Evolutionary conservation across 2,113 vertebrate species (phyloP), one percentile per base, ranked within the genome.

Genomic region (Thunnus maccoyii): DNA sequence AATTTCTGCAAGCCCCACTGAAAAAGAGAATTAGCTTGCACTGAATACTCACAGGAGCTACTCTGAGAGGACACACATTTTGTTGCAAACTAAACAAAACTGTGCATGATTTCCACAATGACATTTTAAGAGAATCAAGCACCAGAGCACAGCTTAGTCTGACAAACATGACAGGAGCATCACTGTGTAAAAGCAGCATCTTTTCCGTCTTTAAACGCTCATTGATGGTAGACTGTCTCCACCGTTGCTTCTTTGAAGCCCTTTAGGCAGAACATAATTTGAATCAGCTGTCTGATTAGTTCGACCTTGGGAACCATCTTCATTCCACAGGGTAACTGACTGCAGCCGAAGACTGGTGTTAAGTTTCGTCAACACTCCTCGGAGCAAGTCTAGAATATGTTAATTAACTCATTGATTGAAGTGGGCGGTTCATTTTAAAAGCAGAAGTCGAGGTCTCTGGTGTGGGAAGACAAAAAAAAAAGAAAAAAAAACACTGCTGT

Each of bases 371-470:
- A 93, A 90, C 88, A 84, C 82, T 87, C 86, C 89, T 90, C 22
- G 16, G 78, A 89, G 89, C 88, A 22, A 87, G 78, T 84, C 82
- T 78, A 80, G 86, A 88, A 90, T 91, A 91, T 93, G 92, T 86
- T 93, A 93, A 93, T 93, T 88, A 90, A 89, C 82, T 86, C 87
- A 91, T 93, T 93, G 91, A 92, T 93, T 91, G 90, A 92, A 88
- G 91, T 93, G 89, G 91, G 87, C 61, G 90, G 90, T 92, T 93
- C 78, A 76, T 92, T 93, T 91, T 87, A 91, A 93, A 90, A 90
- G 90, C 91, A 90, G 83, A 81, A 86, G 88, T 91, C 57, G 72
- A 78, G 80, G 87, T 94, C 90, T 91, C 87, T 72, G 54, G 88
- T 91, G 89, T 90, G 83, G 83, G 88, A 89, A 86, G 84, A 89